Evolutionary conservation across 2,888 invertebrate genomes (phyloP), one percentile per base, ranked within the genome.

Genomic region (Lapara coniferarum): DNA sequence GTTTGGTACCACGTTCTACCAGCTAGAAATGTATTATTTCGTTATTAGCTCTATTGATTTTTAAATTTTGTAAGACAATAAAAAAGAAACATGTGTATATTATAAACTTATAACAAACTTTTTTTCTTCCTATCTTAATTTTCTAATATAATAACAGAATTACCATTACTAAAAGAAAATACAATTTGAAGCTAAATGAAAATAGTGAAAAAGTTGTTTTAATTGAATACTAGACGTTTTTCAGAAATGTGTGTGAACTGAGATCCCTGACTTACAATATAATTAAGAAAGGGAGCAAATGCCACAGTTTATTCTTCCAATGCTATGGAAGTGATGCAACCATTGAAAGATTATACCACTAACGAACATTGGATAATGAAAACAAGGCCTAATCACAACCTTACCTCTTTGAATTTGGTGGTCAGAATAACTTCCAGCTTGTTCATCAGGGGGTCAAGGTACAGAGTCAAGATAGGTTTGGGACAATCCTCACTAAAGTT

Each of bases 401-500:
- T 85, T 80, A 96, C 96, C 95, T 99, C 98, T 86, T 98, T 98
- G 87, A 99, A 98, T 91, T 99, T 99, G 37, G 97, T 95, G 69
- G 96, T 98, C 57, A 99, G 94, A 75, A 99, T 98, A 0, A 95
- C 95, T 91, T 98, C 98, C 72, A 99, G 95, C 89, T 98, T 98
- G 69, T 94, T 94, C 96, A 99, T 98, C 76, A 99, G 96, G 30
- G 96, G 96, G 81, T 98, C 97, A 73, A 99, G 95, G 87, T 99
- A 99, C 74, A 96, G 96, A 12, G 97, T 97, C 73, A 99, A 94
- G 78, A 99, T 98, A 79, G 96, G 95, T 89, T 99, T 99, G 0
- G 99, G 99, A 88, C 99, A 99, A 89, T 99, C 99, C 94, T 99
- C 99, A 83, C 98, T 98, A 93, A 99, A 99, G 93, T 99, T 99